Percentiles rank a stretch among this genome's conserved stretches.
Conservation (phyloP, 2,797 vertebrate genomes). For the Aplochiton taeniatus region DNA sequence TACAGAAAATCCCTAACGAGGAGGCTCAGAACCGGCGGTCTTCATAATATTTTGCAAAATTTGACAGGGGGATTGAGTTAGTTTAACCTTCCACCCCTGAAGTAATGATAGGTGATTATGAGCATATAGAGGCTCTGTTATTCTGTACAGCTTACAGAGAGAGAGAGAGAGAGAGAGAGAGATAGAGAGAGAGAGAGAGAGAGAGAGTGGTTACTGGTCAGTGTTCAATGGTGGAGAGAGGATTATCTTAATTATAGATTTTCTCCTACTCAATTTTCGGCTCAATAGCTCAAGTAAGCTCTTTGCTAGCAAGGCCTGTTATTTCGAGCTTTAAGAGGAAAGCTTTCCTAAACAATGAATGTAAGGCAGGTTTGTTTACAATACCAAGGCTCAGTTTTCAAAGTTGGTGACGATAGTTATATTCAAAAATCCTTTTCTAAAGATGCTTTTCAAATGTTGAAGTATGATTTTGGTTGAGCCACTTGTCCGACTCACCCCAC, state of each 20-base stretch:
- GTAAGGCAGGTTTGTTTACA: conserved; percentile 54
- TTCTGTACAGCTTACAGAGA: conserved; percentile 45
- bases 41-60: conserved; percentile 52
- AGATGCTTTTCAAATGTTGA: conserved; percentile 14
- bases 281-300: conserved; percentile 41
- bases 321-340: not conserved
- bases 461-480: not conserved
- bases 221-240: conserved; percentile 52
- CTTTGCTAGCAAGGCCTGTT: conserved; percentile 11
- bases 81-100: conserved; percentile 62
- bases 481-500: conserved; percentile 56
- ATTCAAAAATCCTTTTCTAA: conserved; percentile 39
- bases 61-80: conserved; percentile 55
- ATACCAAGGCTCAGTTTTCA: conserved; percentile 47
- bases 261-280: conserved; percentile 45
- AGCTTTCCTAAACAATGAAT: conserved; percentile 40
- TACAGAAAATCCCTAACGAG: conserved; percentile 57
- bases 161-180: conserved; percentile 6
- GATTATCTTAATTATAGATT: conserved; percentile 53
- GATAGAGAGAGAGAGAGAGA: conserved; percentile 8
- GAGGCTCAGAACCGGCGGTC: conserved; percentile 41
- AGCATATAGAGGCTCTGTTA: conserved; percentile 58
- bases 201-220: conserved; percentile 31
- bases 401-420: conserved; percentile 67
- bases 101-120: conserved; percentile 67